Evolutionary conservation across 2,888 invertebrate species (phyloP).

Genomic region (Stenichneumon culpator): DNA sequence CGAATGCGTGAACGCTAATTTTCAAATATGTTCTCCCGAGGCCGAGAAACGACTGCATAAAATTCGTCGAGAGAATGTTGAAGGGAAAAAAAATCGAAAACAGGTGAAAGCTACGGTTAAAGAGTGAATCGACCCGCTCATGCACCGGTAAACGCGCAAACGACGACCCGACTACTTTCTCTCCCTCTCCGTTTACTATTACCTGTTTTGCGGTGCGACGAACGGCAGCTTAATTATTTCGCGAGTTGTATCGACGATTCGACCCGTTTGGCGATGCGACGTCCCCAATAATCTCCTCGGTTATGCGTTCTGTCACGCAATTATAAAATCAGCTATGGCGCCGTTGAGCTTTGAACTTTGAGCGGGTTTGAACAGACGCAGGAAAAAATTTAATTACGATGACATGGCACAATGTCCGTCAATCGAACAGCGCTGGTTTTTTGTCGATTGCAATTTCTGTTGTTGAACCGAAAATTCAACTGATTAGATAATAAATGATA

Average conservation of each 20-base stretch:
- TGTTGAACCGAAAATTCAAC: not conserved
- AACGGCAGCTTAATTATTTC: not conserved
- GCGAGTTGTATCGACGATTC: not conserved
- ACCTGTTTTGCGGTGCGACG: not conserved
- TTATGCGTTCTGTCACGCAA: constrained; percentile 11
- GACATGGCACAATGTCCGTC: constrained; percentile 30
- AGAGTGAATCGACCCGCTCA: not conserved
- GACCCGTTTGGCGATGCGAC: not conserved
- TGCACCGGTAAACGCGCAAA: not conserved
- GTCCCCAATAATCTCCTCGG: not conserved
- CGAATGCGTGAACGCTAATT: not conserved
- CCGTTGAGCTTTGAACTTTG: constrained; percentile 62
- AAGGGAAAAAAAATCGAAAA: not conserved
- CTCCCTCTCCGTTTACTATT: not conserved
- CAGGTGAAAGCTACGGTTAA: not conserved
- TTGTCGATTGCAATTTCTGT: not conserved
- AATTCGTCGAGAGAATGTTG: not conserved
- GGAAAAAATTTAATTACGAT: constrained; percentile 43
- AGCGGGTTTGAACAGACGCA: constrained; percentile 57
- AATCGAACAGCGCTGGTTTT: not conserved
- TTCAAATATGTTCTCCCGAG: not conserved
- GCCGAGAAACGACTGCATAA: not conserved
- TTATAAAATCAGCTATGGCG: constrained; percentile 25
- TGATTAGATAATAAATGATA: not conserved
- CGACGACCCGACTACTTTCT: not conserved